Percentiles rank a stretch among this genome's conserved stretches.
Evolutionary conservation across 2,113 vertebrate genomes (phyloP).

Genomic region (Misgurnus anguillicaudatus): DNA sequence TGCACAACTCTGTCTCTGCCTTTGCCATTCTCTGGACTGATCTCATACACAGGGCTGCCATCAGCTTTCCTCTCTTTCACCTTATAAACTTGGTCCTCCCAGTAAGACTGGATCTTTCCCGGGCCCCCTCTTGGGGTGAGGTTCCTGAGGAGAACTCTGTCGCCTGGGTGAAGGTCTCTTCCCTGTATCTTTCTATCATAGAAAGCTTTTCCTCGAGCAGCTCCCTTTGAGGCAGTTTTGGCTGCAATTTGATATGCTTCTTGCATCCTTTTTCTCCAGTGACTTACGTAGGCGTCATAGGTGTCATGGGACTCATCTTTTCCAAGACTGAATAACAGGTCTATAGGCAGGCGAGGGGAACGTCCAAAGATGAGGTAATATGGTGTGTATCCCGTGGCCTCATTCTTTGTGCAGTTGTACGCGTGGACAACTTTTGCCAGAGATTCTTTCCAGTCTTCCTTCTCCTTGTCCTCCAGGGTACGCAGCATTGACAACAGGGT

Average conservation of each 20-base stretch:
- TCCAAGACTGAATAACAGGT: too few species aligned
- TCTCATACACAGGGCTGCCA: constrained; percentile 35
- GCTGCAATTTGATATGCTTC: constrained; percentile 22
- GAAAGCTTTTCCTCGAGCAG: constrained; percentile 22
- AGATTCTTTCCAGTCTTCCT: too few species aligned
- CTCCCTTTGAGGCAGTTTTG: neutral
- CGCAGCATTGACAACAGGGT: too few species aligned
- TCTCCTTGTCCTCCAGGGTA: too few species aligned
- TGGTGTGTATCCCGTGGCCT: too few species aligned
- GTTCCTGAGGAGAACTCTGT: constrained; percentile 36
- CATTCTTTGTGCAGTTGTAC: too few species aligned
- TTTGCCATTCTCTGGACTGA: constrained; percentile 28
- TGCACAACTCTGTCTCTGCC: too few species aligned
- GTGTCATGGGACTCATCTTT: too few species aligned
- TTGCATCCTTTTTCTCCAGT: constrained; percentile 34
- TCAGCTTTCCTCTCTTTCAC: constrained; percentile 40
- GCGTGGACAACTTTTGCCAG: too few species aligned
- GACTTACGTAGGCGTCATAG: too few species aligned
- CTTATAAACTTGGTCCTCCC: constrained; percentile 44
- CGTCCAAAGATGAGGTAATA: too few species aligned
- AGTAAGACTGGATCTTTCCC: constrained; percentile 47
- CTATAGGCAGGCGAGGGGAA: too few species aligned
- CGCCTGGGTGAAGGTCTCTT: neutral
- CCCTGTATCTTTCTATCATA: constrained; percentile 31
- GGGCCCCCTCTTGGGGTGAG: constrained; percentile 39